Evolutionary conservation across 2,797 vertebrate genomes (phyloP).

Genomic region (Cacajao melanocephalus): DNA sequence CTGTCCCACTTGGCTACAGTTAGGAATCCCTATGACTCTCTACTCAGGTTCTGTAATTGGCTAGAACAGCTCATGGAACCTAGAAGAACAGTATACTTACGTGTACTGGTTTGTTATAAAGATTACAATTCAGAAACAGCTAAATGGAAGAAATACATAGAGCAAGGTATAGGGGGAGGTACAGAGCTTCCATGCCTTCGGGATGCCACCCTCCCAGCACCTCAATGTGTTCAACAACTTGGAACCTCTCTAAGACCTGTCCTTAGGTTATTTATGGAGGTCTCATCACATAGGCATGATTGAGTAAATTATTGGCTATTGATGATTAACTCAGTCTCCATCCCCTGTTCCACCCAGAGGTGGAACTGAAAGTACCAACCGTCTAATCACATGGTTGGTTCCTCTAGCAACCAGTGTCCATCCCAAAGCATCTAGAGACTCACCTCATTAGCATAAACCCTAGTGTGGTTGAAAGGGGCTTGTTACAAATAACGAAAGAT

Average conservation of each 20-base stretch:
- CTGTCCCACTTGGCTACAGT: background rate
- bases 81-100: background rate
- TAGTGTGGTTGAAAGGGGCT: background rate
- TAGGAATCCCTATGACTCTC: background rate
- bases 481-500: background rate
- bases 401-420: background rate
- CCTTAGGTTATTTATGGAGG: background rate
- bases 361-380: background rate
- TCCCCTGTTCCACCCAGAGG: background rate
- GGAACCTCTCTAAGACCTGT: background rate
- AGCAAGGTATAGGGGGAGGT: background rate
- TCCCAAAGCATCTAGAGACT: background rate
- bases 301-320: background rate
- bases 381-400: background rate
- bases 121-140: background rate
- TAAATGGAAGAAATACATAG: background rate
- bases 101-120: background rate
- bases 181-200: background rate
- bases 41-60: background rate
- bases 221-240: background rate
- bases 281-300: background rate
- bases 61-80: background rate
- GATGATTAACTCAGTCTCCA: background rate
- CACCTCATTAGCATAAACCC: background rate
- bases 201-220: background rate